Evolutionary conservation across 2,888 invertebrate genomes (phyloP).

Genomic region (Platycheirus rosarum): DNA sequence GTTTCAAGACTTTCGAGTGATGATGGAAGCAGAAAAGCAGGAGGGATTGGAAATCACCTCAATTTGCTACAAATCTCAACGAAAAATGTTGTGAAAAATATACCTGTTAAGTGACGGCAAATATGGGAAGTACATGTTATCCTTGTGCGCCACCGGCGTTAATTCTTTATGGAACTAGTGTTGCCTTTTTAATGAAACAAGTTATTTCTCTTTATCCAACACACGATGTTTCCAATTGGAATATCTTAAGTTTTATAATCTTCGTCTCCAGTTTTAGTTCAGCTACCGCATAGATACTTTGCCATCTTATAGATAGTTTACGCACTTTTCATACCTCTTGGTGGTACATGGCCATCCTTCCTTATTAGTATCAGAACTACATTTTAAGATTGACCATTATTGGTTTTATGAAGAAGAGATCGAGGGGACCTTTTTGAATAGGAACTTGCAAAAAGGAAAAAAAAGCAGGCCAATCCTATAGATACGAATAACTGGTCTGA

Average conservation of each 20-base stretch:
- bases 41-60: not conserved
- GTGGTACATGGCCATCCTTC: constrained; percentile 42
- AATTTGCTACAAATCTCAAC: constrained; percentile 60
- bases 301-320: constrained; percentile 30
- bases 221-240: constrained; percentile 9
- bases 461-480: constrained; percentile 68
- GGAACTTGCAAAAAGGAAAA: constrained; percentile 40
- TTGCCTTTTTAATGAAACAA: constrained; percentile 52
- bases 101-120: constrained; percentile 30
- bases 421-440: constrained; percentile 12
- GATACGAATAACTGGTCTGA: constrained; percentile 61
- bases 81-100: constrained; percentile 31
- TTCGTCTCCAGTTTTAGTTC: not conserved
- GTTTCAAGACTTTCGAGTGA: constrained; percentile 23
- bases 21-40: not conserved
- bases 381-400: constrained; percentile 34
- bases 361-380: constrained; percentile 50
- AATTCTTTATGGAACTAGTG: constrained; percentile 30
- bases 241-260: constrained; percentile 18
- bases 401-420: constrained; percentile 6
- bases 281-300: constrained; percentile 30
- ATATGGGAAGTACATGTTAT: constrained; percentile 58
- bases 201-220: constrained; percentile 18
- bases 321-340: constrained; percentile 22
- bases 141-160: constrained; percentile 41